phyloP scores from a whole-genome alignment of 2,113 vertebrate species.

The Microcebus ravelobensis region DNA sequence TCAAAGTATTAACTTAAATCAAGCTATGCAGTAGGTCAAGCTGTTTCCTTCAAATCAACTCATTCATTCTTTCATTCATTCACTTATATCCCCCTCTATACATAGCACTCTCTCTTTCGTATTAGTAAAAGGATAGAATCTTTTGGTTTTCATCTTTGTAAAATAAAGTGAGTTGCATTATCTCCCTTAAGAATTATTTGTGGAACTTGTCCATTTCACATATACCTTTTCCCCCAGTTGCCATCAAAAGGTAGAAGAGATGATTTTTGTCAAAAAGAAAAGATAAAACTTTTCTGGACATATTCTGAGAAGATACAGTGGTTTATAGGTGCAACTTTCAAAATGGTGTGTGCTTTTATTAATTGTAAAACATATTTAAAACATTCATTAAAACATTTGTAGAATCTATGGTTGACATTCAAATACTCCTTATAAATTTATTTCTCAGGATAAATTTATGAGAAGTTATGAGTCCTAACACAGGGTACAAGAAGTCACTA shows the following conservation, averaged over 20 bases:
- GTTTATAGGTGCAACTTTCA: constrained; percentile 63
- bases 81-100: background rate
- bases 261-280: background rate
- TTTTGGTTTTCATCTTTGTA: background rate
- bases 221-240: background rate
- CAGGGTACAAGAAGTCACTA: background rate
- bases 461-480: background rate
- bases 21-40: background rate
- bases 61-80: background rate
- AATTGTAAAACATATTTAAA: constrained; percentile 65
- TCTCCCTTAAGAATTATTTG: background rate
- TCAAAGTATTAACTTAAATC: background rate
- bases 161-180: background rate
- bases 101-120: background rate
- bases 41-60: background rate
- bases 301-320: constrained; percentile 20
- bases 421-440: constrained; percentile 19
- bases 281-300: constrained; percentile 48
- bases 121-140: background rate
- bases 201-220: background rate
- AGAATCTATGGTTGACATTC: background rate
- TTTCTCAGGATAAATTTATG: constrained; percentile 2
- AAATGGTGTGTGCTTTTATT: background rate
- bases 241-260: constrained; percentile 60
- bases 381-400: background rate